Percentiles rank a stretch among this genome's conserved stretches.
phyloP scores from a whole-genome alignment of 1,140 invertebrate species.

The Maniola jurtina region DNA sequence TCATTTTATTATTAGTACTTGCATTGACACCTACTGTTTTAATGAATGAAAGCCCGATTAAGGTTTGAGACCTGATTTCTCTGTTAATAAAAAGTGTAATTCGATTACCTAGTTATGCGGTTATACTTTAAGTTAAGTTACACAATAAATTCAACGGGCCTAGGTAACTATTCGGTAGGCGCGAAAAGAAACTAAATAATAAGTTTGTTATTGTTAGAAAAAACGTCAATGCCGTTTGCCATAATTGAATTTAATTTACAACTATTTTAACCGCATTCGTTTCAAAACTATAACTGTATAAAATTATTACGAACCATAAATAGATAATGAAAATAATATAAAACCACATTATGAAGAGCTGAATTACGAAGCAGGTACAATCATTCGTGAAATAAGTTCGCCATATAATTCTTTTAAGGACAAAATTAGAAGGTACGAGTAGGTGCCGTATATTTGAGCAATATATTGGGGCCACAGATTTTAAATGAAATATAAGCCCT shows the following conservation, averaged over 20 bases:
- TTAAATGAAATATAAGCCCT: constrained; percentile 1
- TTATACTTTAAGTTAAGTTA: neutral
- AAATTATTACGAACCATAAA: constrained; percentile 22
- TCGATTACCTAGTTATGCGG: neutral
- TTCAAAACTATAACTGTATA: constrained; percentile 10
- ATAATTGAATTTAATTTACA: constrained; percentile 22
- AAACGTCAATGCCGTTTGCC: constrained; percentile 15
- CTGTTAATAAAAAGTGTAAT: neutral
- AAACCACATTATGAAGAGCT: constrained; percentile 14
- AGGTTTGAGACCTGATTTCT: neutral
- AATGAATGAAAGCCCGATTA: neutral
- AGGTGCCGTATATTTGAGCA: neutral
- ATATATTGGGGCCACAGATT: constrained; percentile 15
- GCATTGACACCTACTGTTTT: neutral
- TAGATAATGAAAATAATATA: constrained; percentile 20
- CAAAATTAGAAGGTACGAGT: constrained; percentile 8
- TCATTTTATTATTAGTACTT: too few species aligned
- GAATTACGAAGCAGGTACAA: constrained; percentile 5
- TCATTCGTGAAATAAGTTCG: neutral
- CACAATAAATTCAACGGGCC: neutral
- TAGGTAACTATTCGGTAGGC: constrained; percentile 5
- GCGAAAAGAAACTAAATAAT: constrained; percentile 20
- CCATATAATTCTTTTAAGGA: constrained; percentile 13
- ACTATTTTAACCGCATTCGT: constrained; percentile 20
- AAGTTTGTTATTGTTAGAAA: constrained; percentile 5